phyloP scores from a whole-genome alignment of 2,888 invertebrate genomes.

The Phengaris arion region DNA sequence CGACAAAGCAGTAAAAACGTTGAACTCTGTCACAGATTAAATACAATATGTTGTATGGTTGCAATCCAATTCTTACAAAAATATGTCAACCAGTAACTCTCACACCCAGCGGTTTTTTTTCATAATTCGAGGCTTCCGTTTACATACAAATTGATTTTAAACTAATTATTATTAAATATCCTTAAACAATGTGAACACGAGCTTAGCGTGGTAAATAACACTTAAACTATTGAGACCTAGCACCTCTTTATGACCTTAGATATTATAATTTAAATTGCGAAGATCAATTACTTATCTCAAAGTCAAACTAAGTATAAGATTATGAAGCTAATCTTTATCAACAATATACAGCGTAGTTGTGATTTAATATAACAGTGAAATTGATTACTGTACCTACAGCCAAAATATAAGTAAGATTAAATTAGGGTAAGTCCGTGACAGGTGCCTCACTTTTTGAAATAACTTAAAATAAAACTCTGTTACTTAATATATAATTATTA shows the following conservation, averaged over 20 bases:
- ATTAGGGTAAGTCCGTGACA: no score
- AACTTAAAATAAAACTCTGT: no score
- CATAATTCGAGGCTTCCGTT: neutral
- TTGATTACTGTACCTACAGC: no score
- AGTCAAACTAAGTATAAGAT: neutral
- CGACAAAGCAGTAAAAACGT: no score
- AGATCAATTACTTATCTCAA: neutral
- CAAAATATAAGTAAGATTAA: no score
- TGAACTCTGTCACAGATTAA: no score
- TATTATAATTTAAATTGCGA: neutral
- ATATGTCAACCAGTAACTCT: no score
- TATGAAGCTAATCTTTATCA: neutral
- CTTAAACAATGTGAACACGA: neutral
- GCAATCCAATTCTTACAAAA: no score
- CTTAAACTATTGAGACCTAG: neutral
- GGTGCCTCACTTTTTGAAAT: no score
- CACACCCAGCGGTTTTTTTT: neutral
- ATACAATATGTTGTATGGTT: no score
- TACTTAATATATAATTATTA: no score
- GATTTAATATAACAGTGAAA: neutral
- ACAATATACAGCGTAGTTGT: neutral
- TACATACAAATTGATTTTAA: neutral
- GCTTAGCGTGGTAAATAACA: neutral
- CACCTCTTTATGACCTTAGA: constrained; percentile 1
- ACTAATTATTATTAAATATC: neutral